These are phyloP conservation scores for Ectropis grisescens DNA, from an alignment of 1,140 invertebrate species.

Conservation along the genomic window DNA sequence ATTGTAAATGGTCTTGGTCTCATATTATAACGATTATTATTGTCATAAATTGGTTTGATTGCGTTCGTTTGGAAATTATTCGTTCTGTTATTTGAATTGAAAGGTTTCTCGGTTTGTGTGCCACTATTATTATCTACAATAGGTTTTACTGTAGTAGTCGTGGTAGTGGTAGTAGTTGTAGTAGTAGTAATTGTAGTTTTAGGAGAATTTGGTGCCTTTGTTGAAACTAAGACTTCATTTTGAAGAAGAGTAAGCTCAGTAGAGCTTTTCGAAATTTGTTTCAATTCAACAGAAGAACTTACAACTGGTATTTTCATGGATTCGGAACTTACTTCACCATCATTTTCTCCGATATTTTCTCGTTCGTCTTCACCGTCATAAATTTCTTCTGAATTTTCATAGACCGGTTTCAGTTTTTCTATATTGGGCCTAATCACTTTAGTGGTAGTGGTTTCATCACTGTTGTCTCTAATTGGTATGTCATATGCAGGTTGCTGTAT, in stretches of 20 bases:
- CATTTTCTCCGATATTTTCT: constrained; percentile 30
- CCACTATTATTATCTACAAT: constrained; percentile 35
- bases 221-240: constrained; percentile 24
- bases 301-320: constrained; percentile 60
- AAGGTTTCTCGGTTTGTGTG: constrained; percentile 67
- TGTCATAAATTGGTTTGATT: constrained; percentile 38
- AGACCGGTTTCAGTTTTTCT: constrained; percentile 37
- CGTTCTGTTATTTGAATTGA: constrained; percentile 38
- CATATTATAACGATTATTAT: constrained; percentile 28
- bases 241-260: constrained; percentile 19
- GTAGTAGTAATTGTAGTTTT: too few relatives aligned
- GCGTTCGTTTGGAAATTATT: constrained; percentile 33
- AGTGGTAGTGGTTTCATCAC: constrained; percentile 28
- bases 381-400: constrained; percentile 58
- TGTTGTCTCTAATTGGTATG: constrained; percentile 56
- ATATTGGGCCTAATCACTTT: constrained; percentile 6
- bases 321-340: constrained; percentile 59
- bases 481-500: constrained; percentile 56
- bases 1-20: constrained; percentile 62
- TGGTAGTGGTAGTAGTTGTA: constrained; percentile 3
- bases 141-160: constrained; percentile 11
- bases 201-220: background rate
- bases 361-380: constrained; percentile 48
- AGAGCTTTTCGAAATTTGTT: constrained; percentile 20
- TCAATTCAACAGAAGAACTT: constrained; percentile 28